phyloP scores from a whole-genome alignment of 2,797 vertebrate species.

The Micropoecilia bifurca region DNA sequence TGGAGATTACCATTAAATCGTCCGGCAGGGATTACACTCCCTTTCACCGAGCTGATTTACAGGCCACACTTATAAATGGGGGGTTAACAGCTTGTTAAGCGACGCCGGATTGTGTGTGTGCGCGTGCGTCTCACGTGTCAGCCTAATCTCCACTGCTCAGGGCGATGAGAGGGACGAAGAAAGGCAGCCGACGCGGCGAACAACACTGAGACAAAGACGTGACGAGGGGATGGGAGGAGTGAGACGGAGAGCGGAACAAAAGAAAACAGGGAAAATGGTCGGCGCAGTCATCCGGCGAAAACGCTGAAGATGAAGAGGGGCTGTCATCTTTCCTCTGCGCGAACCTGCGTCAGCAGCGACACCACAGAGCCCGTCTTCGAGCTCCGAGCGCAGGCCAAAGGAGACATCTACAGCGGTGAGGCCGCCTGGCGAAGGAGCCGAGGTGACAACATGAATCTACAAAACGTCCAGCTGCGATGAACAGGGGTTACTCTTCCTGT shows the following conservation, averaged over 20 bases:
- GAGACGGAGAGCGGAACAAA: slow-evolving; percentile 29
- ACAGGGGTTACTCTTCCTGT: neutral
- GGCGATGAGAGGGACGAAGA: slow-evolving; percentile 67
- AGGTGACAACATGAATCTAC: neutral
- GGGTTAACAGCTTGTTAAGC: slow-evolving; percentile 84
- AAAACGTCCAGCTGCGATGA: neutral
- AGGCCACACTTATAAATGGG: slow-evolving; percentile 79
- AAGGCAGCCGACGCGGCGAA: slow-evolving; percentile 47
- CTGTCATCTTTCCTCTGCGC: slow-evolving; percentile 32
- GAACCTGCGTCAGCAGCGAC: slow-evolving; percentile 27
- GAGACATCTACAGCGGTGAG: neutral
- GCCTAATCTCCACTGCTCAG: slow-evolving; percentile 77
- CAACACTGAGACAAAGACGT: slow-evolving; percentile 71
- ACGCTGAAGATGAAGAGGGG: slow-evolving; percentile 17
- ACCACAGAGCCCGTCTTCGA: neutral
- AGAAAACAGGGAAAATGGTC: slow-evolving; percentile 32
- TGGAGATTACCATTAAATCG: slow-evolving; percentile 82
- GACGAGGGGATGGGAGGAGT: slow-evolving; percentile 50
- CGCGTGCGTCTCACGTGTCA: slow-evolving; percentile 36
- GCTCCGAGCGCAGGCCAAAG: neutral
- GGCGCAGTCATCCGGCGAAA: slow-evolving; percentile 30
- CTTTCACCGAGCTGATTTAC: slow-evolving; percentile 78
- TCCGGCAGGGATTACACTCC: slow-evolving; percentile 80
- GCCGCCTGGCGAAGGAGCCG: neutral
- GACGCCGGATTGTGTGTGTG: slow-evolving; percentile 62